Percentiles rank a stretch among this genome's conserved stretches.
Conservation (phyloP, 2,113 vertebrate genomes). For the Dasyornis broadbenti region DNA sequence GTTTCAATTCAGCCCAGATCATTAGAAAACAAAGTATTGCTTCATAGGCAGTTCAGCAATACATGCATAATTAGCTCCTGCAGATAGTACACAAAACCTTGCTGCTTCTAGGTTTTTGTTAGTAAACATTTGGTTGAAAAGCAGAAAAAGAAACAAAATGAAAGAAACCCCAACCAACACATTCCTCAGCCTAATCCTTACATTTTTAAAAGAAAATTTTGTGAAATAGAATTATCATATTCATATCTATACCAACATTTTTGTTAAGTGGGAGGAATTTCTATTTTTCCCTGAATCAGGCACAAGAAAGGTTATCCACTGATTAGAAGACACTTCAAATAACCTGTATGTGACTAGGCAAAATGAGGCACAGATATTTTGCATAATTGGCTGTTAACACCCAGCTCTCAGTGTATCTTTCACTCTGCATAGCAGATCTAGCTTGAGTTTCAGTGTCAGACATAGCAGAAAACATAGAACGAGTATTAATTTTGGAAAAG, state of each 20-base stretch:
- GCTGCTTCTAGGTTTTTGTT: background rate
- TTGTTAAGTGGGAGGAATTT: background rate
- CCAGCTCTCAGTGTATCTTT: background rate
- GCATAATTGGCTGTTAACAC: background rate
- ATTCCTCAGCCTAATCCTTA: background rate
- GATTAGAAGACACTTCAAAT: background rate
- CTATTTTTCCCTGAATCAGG: background rate
- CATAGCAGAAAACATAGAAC: background rate
- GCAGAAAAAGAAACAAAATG: background rate
- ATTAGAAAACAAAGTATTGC: background rate
- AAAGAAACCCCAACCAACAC: fast-evolving
- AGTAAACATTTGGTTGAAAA: background rate
- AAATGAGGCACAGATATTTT: background rate
- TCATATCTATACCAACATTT: background rate
- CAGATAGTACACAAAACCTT: background rate
- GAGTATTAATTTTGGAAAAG: background rate
- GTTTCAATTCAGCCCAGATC: background rate
- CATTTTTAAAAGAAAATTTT: background rate
- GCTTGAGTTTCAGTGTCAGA: background rate
- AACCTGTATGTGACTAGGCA: background rate
- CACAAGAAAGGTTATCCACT: background rate
- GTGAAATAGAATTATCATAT: background rate
- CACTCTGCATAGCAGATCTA: background rate
- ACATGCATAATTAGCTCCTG: background rate
- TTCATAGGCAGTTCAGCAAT: background rate